Evolutionary conservation across 2,888 invertebrate genomes (phyloP).

Genomic region (Elmis aenea): DNA sequence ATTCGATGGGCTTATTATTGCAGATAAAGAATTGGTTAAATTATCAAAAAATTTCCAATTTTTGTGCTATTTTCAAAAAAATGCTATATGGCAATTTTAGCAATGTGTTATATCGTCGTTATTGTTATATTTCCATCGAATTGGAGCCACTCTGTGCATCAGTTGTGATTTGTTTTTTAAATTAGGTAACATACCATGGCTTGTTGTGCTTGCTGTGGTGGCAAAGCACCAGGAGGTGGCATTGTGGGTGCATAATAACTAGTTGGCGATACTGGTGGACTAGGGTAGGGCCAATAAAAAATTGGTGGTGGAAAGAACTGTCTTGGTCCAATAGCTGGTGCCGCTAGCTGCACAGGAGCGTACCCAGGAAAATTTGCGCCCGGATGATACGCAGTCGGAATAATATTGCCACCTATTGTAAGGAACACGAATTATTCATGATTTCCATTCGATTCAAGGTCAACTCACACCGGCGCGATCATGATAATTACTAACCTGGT

Average conservation of each 20-base stretch:
- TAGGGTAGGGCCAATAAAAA: conserved; percentile 92
- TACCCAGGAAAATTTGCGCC: conserved; percentile 42
- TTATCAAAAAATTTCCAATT: no score
- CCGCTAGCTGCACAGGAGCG: conserved; percentile 41
- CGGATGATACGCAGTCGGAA: conserved; percentile 48
- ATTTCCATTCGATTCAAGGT: no score
- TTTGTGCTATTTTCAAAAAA: no score
- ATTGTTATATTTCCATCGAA: no score
- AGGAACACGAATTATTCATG: neutral
- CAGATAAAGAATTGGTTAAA: no score
- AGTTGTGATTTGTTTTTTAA: no score
- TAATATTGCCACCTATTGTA: conserved; percentile 55
- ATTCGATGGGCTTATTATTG: no score
- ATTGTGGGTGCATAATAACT: conserved; percentile 72
- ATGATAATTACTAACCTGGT: no score
- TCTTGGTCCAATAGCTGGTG: conserved; percentile 42
- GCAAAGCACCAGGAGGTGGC: conserved; percentile 39
- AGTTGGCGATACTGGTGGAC: conserved; percentile 90
- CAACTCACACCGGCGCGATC: no score
- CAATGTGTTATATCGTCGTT: no score
- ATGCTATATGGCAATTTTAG: no score
- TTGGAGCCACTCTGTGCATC: no score
- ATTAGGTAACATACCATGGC: conserved; percentile 30
- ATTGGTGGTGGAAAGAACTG: conserved; percentile 60
- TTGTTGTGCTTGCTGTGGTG: conserved; percentile 43